Evolutionary conservation across 2,888 invertebrate species (phyloP).

Genomic region (Amorpha juglandis): DNA sequence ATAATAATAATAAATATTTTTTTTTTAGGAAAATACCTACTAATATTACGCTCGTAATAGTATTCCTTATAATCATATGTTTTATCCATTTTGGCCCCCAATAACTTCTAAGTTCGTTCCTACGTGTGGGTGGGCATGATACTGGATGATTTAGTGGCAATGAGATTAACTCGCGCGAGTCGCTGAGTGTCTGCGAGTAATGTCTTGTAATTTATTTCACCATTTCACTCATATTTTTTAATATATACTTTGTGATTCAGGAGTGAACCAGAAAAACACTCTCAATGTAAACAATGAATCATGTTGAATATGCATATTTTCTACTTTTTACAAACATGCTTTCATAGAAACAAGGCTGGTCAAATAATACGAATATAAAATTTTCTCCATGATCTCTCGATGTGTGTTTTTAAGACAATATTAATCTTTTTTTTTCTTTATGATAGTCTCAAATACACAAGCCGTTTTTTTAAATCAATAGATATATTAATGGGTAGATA

Average conservation of each 20-base stretch:
- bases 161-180: conserved; percentile 20
- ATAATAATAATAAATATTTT: no score
- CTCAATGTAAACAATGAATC: conserved; percentile 5
- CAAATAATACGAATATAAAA: neutral
- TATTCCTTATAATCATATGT: no score
- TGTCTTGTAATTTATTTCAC: conserved; percentile 27
- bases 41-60: no score
- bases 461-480: no score
- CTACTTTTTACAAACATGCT: neutral
- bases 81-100: neutral
- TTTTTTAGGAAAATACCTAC: no score
- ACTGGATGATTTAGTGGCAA: conserved; percentile 23
- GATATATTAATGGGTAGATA: no score
- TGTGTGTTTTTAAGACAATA: no score
- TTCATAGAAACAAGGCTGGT: neutral
- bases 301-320: neutral
- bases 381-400: neutral
- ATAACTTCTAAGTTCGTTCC: neutral
- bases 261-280: conserved; percentile 10
- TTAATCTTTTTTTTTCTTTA: no score
- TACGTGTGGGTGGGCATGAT: conserved; percentile 12
- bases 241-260: conserved; percentile 17
- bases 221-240: conserved; percentile 21
- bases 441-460: no score
- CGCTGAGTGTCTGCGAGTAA: conserved; percentile 21